Conservation (phyloP, 2,113 vertebrate species). For the Isurus oxyrinchus region DNA sequence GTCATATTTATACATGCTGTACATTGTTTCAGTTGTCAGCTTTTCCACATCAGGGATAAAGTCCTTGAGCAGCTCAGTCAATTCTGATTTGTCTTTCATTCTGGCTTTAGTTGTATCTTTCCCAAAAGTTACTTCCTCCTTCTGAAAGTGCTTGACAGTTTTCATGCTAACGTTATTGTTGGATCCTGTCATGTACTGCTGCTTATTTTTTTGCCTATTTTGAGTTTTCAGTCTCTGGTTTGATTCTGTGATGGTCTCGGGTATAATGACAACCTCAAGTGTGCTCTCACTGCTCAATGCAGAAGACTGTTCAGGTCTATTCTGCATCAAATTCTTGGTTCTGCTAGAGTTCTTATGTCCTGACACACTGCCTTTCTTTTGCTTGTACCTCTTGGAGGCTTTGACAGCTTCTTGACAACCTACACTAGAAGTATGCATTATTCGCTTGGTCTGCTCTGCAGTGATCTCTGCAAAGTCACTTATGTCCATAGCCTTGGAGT, state of each 20-base stretch:
- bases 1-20: conserved; percentile 55
- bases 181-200: no score
- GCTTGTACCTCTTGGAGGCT: not conserved
- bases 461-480: not conserved
- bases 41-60: conserved; percentile 57
- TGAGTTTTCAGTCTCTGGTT: not conserved
- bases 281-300: not conserved
- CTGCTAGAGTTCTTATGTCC: not conserved
- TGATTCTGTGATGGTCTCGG: not conserved
- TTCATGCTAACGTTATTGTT: not conserved
- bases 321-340: not conserved
- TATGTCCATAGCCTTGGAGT: not conserved
- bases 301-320: not conserved
- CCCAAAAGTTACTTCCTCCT: not conserved
- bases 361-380: not conserved
- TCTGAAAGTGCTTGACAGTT: not conserved
- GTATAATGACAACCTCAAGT: not conserved
- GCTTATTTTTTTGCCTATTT: not conserved
- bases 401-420: not conserved
- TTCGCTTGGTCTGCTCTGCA: not conserved
- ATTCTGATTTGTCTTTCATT: conserved; percentile 42
- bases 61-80: conserved; percentile 49
- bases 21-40: conserved; percentile 43
- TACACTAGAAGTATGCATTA: not conserved
- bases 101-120: conserved; percentile 34